Evolutionary conservation across 1,140 invertebrate species (phyloP), one percentile per base, ranked within the genome.

Genomic region (Leptinotarsa lineolata): DNA sequence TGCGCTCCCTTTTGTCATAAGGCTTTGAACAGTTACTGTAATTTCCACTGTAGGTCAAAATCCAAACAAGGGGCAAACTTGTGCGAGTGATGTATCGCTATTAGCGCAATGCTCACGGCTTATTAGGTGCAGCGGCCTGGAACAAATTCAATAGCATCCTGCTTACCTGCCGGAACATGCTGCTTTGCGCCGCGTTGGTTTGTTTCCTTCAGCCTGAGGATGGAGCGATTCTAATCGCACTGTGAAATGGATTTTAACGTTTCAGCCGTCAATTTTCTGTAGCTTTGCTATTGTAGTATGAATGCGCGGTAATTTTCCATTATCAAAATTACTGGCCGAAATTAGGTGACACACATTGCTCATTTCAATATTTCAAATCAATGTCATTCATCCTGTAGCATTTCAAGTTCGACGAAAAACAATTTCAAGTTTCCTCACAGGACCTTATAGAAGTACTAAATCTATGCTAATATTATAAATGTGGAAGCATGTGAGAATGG

Each of bases 51-150:
- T 12, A 39, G 39, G 64, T 24, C 39, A 24, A 44, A 66, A 39
- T 66, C 64, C 39, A 24, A 66, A 66, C 64, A 66, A 66, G 64
- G 39, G 39, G 39, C 64, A 66, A 70, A 74, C 71, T 61, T 64
- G 58, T 65, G 72, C 54, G 66, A 70, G 64, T 77, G 73, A 77
- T 74, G 76, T 67, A 72, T 77, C 74, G 46, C 70, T 68, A 74
- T 74, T 66, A 73, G 70, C 48, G 48, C n/a, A 54, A 54, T 54
- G 48, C 48, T 54, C 15, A 16, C 15, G 48, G 48, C 16, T 54
- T n/a, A 54, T 54, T n/a, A 54, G 15, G 48, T 54, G 48, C 48
- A 54, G 48, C 48, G 48, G n/a, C 13, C 15, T 18, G 48, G n/a
- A 54, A 54, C 15, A 54, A 18, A 54, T n/a, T 54, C 48, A 54